These are phyloP conservation scores for Drosophila mercatorum DNA, from an alignment of 2,888 invertebrate genomes.

Conservation along the genomic window DNA sequence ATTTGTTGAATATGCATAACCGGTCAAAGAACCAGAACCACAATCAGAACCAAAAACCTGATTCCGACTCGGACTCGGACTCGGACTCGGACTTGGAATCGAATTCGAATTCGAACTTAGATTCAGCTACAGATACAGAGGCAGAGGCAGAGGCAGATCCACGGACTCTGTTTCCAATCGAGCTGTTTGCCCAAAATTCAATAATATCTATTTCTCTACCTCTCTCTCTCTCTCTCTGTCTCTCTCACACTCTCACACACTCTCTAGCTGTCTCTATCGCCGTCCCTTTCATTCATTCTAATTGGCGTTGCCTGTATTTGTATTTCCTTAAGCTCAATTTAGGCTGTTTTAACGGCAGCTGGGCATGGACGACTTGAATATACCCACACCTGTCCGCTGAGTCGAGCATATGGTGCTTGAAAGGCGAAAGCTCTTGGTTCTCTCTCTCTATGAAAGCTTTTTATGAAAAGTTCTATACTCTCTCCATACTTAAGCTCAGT, in stretches of 20 bases:
- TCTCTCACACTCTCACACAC: neutral
- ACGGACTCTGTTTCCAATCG: conserved; percentile 19
- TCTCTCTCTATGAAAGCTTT: too few relatives aligned
- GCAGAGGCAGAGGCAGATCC: neutral
- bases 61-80: conserved; percentile 33
- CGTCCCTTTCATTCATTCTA: conserved; percentile 21
- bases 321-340: conserved; percentile 62
- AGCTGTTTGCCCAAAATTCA: conserved; percentile 26
- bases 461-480: too few relatives aligned
- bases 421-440: neutral
- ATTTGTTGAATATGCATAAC: conserved; percentile 65
- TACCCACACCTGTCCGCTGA: conserved; percentile 11
- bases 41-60: conserved; percentile 49
- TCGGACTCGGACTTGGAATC: conserved; percentile 35
- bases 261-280: neutral
- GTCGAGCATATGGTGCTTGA: too few relatives aligned
- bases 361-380: conserved; percentile 2
- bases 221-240: neutral
- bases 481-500: too few relatives aligned
- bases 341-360: neutral
- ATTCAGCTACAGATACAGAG: neutral
- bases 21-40: conserved; percentile 70
- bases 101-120: conserved; percentile 7
- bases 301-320: conserved; percentile 37
- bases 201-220: neutral